phyloP scores from a whole-genome alignment of 2,888 invertebrate genomes.

The Brachypalpus laphriformis region DNA sequence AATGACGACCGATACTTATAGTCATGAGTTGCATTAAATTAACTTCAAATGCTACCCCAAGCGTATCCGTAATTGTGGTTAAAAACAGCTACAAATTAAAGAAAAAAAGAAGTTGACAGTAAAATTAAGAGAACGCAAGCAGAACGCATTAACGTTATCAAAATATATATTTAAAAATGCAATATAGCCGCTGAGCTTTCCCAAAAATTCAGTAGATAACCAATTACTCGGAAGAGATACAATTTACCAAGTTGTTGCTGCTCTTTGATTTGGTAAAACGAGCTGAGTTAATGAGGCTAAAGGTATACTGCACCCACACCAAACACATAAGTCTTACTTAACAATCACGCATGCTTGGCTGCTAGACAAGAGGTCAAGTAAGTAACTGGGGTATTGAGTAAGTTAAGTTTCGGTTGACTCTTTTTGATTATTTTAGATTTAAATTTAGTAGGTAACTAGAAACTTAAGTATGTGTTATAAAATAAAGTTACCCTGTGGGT shows the following conservation, averaged over 20 bases:
- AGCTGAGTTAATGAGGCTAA: not conserved
- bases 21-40: constrained; percentile 41
- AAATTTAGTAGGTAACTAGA: not conserved
- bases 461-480: no score
- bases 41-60: constrained; percentile 45
- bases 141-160: not conserved
- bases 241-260: not conserved
- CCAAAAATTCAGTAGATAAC: not conserved
- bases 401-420: not conserved
- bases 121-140: not conserved
- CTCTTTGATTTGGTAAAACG: not conserved
- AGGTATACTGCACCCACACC: not conserved
- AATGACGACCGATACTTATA: constrained; percentile 35
- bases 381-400: not conserved
- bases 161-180: not conserved
- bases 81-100: constrained; percentile 33
- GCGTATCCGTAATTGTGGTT: constrained; percentile 51
- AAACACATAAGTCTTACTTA: not conserved
- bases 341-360: not conserved
- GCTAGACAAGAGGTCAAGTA: not conserved
- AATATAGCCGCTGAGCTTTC: not conserved
- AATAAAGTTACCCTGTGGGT: no score
- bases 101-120: constrained; percentile 5
- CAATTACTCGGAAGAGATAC: not conserved
- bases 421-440: not conserved